phyloP scores from a whole-genome alignment of 37 sponge, comb jelly and placozoan species.

The Theonella swinhoei region DNA sequence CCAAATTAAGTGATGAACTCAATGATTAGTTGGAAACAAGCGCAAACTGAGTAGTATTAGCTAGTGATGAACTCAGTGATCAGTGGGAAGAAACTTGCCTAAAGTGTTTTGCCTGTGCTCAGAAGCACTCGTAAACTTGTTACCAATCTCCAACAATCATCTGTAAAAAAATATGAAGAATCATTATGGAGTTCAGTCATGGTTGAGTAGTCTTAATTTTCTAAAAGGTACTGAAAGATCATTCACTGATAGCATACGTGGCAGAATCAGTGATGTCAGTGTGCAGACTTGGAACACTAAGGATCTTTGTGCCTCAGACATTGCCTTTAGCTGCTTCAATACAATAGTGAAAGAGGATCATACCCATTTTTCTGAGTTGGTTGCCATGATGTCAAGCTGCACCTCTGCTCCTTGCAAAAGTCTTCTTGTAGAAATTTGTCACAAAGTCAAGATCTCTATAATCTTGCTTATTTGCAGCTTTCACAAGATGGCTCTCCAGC shows the following conservation, averaged over 20 bases:
- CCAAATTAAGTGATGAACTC: too few relatives aligned
- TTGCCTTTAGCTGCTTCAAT: too few relatives aligned
- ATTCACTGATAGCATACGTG: conserved; percentile 71
- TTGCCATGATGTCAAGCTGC: conserved; percentile 19
- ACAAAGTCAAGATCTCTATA: conserved; percentile 45
- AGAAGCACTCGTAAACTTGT: conserved; percentile 45
- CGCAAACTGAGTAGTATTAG: too few relatives aligned
- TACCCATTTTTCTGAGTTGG: background rate
- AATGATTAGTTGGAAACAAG: too few relatives aligned
- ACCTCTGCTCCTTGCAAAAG: too few relatives aligned
- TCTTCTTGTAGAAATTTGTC: conserved; percentile 31
- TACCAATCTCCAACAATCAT: conserved; percentile 48
- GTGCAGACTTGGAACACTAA: conserved; percentile 19
- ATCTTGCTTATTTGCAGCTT: conserved; percentile 7
- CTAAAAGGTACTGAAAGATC: conserved; percentile 65
- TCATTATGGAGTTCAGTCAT: conserved; percentile 51
- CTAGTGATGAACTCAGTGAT: too few relatives aligned
- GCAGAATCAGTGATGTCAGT: conserved; percentile 49
- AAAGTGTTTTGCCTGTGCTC: conserved; percentile 38
- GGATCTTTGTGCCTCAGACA: too few relatives aligned
- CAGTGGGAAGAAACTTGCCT: too few relatives aligned
- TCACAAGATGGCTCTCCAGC: conserved; percentile 40
- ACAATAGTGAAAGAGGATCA: too few relatives aligned
- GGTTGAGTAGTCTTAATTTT: conserved; percentile 56
- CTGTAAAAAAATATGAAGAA: conserved; percentile 39